Evolutionary conservation across 2,113 vertebrate genomes (phyloP).

Genomic region (Cebidichthys violaceus): DNA sequence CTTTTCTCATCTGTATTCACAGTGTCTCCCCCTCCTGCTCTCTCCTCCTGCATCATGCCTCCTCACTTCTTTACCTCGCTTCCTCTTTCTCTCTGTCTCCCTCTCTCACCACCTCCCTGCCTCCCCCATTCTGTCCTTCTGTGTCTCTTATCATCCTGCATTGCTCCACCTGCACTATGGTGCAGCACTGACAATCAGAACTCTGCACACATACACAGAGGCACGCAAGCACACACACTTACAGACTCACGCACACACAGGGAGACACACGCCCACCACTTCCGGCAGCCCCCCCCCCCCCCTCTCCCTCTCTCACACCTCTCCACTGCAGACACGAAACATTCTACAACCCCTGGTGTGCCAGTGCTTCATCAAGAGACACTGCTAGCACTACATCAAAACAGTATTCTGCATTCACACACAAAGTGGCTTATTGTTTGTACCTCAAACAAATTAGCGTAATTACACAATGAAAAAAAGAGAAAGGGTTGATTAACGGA

Average conservation of each 20-base stretch:
- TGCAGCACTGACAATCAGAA: slow-evolving; percentile 78
- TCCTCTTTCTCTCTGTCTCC: slow-evolving; percentile 26
- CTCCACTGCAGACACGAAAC: slow-evolving; percentile 79
- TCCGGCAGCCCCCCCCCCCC: slow-evolving; percentile 71
- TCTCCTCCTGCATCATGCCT: slow-evolving; percentile 70
- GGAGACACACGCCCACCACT: slow-evolving; percentile 81
- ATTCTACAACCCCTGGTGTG: slow-evolving; percentile 75
- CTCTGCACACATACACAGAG: slow-evolving; percentile 58
- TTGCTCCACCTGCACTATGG: slow-evolving; percentile 79
- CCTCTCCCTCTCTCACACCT: slow-evolving; percentile 56
- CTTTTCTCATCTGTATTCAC: slow-evolving; percentile 81
- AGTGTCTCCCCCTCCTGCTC: slow-evolving; percentile 59
- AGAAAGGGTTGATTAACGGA: neutral
- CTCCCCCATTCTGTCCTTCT: slow-evolving; percentile 62
- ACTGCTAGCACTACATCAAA: slow-evolving; percentile 40
- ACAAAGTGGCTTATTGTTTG: slow-evolving; percentile 3
- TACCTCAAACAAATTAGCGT: neutral
- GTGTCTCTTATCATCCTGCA: slow-evolving; percentile 75
- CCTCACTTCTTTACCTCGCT: slow-evolving; percentile 60
- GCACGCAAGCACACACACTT: slow-evolving; percentile 37
- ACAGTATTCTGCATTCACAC: slow-evolving; percentile 40
- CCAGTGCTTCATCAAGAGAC: slow-evolving; percentile 64
- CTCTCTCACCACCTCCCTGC: slow-evolving; percentile 27
- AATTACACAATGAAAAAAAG: neutral
- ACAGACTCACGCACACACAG: slow-evolving; percentile 44